Evolutionary conservation across 2,797 vertebrate genomes (phyloP), one percentile per base, ranked within the genome.

Genomic region (Onychomys torridus): DNA sequence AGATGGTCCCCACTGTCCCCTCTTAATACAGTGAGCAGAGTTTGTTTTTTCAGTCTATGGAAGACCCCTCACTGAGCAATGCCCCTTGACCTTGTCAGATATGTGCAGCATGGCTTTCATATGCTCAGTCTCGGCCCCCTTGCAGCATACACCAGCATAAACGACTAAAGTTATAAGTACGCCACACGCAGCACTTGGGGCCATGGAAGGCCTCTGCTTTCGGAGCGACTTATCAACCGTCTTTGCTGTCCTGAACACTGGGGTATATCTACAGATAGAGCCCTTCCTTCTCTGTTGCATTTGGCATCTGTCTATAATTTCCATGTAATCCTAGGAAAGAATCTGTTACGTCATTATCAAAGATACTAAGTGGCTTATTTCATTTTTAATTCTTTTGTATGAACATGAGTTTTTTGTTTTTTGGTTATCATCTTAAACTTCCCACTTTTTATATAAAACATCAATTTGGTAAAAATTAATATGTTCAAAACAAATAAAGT

Each of bases 401-500:
- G 2, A 14, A 10, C 21, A 14, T 57, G 14, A 75, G 6, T 6
- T 75, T 84, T 65, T 76, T 71, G 67, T 55, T n/a, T 88, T 76
- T 17, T 75, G 25, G 0, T 32, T 86, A 55, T 69, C 37, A 43
- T 59, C 59, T 91, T 32, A 79, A 75, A 76, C 11, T 46, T 2
- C 6, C 5, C 11, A 19, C 9, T 81, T 34, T 92, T 81, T 63
- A 6, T n/a, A 55, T 49, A 78, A 14, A 49, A 89, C 37, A 73
- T 7, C 7, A 73, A 21, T 69, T 94, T 71, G 11, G 13, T 84
- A 6, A 57, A 43, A 96, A 93, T 81, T 81, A 57, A 37, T 81
- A 67, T 40, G 40, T 55, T 2, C 49, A 95, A 82, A 82, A 75
- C 46, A 96, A 92, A 76, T 40, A 79, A 82, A 94, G 93, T 21